Evolutionary conservation across 2,113 vertebrate species (phyloP).

Genomic region (Corydoras sp.): DNA sequence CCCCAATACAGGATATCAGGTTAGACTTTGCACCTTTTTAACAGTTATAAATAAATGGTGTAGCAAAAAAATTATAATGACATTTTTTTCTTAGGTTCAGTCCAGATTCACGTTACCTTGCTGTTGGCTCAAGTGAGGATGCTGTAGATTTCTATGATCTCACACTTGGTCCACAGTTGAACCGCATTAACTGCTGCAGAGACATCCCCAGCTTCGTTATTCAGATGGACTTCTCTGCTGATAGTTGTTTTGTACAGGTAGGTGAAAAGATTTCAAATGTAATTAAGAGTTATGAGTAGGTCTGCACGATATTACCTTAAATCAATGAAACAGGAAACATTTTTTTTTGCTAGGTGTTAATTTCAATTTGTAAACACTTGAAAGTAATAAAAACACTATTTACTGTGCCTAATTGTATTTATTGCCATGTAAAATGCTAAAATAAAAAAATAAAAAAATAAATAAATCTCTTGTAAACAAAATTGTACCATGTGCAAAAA

Average conservation of each 20-base stretch:
- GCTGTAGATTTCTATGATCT: conserved; percentile 95
- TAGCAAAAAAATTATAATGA: not conserved
- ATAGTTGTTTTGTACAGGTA: conserved; percentile 85
- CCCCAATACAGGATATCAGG: conserved; percentile 92
- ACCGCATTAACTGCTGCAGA: conserved; percentile 90
- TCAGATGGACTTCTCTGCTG: conserved; percentile 96
- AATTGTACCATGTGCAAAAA: too few species aligned
- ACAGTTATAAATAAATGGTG: not conserved
- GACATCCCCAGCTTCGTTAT: conserved; percentile 92
- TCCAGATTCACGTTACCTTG: conserved; percentile 85
- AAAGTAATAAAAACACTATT: too few species aligned
- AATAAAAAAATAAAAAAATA: too few species aligned
- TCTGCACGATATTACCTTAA: too few species aligned
- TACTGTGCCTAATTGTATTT: too few species aligned
- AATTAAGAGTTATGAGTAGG: too few species aligned
- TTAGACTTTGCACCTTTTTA: conserved; percentile 48
- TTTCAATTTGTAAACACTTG: too few species aligned
- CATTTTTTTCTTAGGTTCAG: conserved; percentile 75
- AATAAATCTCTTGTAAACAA: too few species aligned
- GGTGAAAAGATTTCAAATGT: too few species aligned
- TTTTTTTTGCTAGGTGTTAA: too few species aligned
- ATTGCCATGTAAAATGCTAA: too few species aligned
- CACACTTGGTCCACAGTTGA: conserved; percentile 83
- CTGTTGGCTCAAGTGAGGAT: conserved; percentile 90
- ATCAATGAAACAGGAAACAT: too few species aligned